Conservation (phyloP, 1,140 invertebrate genomes). For the Papilio dardanus region DNA sequence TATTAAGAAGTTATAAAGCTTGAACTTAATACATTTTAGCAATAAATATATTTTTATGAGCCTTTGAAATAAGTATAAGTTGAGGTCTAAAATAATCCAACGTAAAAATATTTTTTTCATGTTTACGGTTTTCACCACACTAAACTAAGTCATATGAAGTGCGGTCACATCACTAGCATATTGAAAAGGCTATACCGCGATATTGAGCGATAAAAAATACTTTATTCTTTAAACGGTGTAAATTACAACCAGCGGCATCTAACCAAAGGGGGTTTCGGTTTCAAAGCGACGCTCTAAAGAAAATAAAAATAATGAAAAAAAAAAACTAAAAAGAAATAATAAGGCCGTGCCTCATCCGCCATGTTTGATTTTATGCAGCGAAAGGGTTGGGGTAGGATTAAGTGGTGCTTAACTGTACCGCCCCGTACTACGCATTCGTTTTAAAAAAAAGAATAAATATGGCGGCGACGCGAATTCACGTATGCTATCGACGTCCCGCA, state of each 20-base stretch:
- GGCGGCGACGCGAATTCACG: constrained; percentile 57
- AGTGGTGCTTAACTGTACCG: constrained; percentile 74
- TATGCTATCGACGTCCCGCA: constrained; percentile 58
- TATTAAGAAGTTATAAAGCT: too few species aligned
- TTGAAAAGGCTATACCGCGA: constrained; percentile 46
- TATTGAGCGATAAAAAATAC: constrained; percentile 69
- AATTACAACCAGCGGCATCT: constrained; percentile 70
- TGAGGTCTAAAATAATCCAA: too few species aligned
- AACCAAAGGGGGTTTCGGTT: constrained; percentile 70
- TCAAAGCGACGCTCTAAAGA: constrained; percentile 69
- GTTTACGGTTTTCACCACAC: background rate
- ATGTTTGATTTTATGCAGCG: constrained; percentile 74
- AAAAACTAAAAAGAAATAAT: constrained; percentile 67
- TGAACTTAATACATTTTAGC: too few species aligned
- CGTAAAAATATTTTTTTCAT: background rate
- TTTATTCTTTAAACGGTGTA: constrained; percentile 66
- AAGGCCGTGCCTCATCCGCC: constrained; percentile 72
- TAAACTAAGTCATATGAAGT: background rate
- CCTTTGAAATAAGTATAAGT: too few species aligned
- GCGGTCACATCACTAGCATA: constrained; percentile 13
- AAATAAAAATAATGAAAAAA: constrained; percentile 58
- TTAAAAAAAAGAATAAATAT: constrained; percentile 67
- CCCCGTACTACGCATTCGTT: constrained; percentile 64
- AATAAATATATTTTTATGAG: too few species aligned
- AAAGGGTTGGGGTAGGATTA: constrained; percentile 72